Conservation (phyloP, 2,797 vertebrate species). For the Macropus fuliginosus region DNA sequence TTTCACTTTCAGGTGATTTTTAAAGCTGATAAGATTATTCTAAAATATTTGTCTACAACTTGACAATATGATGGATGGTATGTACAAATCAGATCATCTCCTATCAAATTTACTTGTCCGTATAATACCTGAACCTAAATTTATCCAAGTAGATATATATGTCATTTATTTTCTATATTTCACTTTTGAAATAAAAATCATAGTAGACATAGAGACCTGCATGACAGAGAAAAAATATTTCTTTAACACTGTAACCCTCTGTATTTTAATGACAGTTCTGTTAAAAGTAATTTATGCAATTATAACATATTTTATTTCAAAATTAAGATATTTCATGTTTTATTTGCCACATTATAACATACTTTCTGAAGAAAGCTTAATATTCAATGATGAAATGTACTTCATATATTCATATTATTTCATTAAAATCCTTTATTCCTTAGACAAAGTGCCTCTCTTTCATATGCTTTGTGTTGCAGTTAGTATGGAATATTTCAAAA, state of each 20-base stretch:
- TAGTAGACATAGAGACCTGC: conserved; percentile 16
- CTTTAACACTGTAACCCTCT: conserved; percentile 1
- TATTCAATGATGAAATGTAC: background rate
- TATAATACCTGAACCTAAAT: conserved; percentile 65
- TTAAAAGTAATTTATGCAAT: background rate
- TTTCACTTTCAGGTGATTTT: conserved; percentile 57
- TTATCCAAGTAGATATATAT: conserved; percentile 58
- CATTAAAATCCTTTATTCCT: background rate
- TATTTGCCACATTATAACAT: background rate
- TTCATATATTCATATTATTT: background rate
- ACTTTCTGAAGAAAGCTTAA: background rate
- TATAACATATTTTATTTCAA: background rate
- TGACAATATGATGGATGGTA: conserved; percentile 77
- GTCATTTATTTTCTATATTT: conserved; percentile 59
- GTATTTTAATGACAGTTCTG: background rate
- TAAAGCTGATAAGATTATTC: conserved; percentile 61
- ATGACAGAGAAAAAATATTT: background rate
- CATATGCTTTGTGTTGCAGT: background rate
- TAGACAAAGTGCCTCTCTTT: background rate
- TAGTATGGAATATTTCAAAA: background rate
- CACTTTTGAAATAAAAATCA: conserved; percentile 43
- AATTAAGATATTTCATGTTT: background rate
- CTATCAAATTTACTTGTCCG: conserved; percentile 69
- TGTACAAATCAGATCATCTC: conserved; percentile 75
- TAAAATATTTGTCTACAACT: conserved; percentile 66